phyloP scores from a whole-genome alignment of 2,888 invertebrate genomes.

The Prosopocoilus inquinatus region DNA sequence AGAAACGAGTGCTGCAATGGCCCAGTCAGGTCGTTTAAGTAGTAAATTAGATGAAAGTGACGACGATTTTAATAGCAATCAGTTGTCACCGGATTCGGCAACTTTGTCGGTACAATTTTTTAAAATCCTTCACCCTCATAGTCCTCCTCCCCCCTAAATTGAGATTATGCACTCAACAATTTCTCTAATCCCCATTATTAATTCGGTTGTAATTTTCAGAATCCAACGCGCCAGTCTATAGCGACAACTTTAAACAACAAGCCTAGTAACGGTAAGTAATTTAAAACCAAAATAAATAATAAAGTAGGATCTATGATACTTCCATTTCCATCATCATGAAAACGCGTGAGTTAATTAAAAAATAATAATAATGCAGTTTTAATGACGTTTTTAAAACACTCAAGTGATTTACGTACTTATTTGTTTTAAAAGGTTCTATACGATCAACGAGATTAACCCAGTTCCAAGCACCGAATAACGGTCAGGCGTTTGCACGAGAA shows the following conservation, averaged over 20 bases:
- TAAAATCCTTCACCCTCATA: background rate
- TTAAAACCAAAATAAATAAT: slow-evolving; percentile 3
- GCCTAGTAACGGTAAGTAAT: slow-evolving; percentile 40
- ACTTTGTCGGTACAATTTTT: slow-evolving; percentile 43
- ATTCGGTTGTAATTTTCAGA: slow-evolving; percentile 42
- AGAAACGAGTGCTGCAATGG: slow-evolving; percentile 46
- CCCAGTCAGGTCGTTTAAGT: slow-evolving; percentile 41
- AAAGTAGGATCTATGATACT: too few species aligned
- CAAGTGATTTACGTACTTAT: too few species aligned
- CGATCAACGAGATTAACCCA: slow-evolving; percentile 30
- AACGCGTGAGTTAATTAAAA: too few species aligned
- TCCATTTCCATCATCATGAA: too few species aligned
- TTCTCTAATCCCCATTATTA: background rate
- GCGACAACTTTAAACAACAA: slow-evolving; percentile 31
- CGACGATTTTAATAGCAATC: slow-evolving; percentile 50
- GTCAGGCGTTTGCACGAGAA: slow-evolving; percentile 23
- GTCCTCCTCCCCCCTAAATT: background rate
- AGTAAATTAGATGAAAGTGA: slow-evolving; percentile 47
- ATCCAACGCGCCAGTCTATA: slow-evolving; percentile 52
- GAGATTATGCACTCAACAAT: background rate
- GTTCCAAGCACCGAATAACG: slow-evolving; percentile 34
- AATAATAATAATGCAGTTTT: too few species aligned
- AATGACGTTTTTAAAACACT: too few species aligned
- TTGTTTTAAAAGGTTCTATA: slow-evolving; percentile 14
- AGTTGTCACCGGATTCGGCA: slow-evolving; percentile 46